Conservation (phyloP, 2,113 vertebrate species). For the Gila orcuttii region DNA sequence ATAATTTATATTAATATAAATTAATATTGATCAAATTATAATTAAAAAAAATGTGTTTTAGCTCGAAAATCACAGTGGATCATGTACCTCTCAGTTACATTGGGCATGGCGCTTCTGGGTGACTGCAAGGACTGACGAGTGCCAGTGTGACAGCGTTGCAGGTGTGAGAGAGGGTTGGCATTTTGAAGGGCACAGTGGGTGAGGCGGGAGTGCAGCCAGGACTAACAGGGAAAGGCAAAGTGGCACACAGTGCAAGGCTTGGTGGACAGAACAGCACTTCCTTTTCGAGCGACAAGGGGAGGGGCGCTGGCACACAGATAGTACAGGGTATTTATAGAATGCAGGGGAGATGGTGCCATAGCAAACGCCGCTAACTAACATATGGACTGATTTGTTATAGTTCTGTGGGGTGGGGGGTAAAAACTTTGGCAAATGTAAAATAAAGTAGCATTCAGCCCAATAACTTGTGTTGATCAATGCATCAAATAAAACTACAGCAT, state of each 20-base stretch:
- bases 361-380: constrained; percentile 45
- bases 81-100: not conserved
- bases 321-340: constrained; percentile 54
- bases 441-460: not conserved
- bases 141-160: constrained; percentile 48
- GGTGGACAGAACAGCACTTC: constrained; percentile 51
- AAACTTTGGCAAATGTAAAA: no score
- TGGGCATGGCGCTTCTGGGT: not conserved
- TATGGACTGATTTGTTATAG: constrained; percentile 53
- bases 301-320: constrained; percentile 44
- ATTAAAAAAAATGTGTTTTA: not conserved
- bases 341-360: constrained; percentile 39
- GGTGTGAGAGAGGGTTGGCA: constrained; percentile 46
- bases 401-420: not conserved
- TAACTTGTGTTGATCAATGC: not conserved
- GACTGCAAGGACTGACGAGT: constrained; percentile 49
- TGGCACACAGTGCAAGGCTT: constrained; percentile 39
- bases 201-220: constrained; percentile 36
- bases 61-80: not conserved
- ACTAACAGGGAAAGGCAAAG: constrained; percentile 43
- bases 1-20: no score
- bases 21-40: no score
- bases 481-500: not conserved
- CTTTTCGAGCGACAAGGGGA: constrained; percentile 41
- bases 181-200: constrained; percentile 56